phyloP scores from a whole-genome alignment of 2,113 vertebrate species.

The Centrocercus urophasianus region DNA sequence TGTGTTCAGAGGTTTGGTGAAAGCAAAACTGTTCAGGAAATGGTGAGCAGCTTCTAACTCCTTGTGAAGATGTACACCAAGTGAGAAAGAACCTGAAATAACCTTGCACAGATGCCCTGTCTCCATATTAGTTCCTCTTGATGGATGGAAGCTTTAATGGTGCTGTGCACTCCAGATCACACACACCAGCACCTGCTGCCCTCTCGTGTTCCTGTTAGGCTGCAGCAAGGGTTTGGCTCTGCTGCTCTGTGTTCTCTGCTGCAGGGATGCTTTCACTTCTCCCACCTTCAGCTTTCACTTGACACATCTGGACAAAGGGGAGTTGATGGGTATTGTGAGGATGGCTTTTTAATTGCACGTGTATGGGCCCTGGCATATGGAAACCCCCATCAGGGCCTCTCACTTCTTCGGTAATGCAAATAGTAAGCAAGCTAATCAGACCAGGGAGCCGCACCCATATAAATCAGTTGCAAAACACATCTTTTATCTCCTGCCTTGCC shows the following conservation, averaged over 20 bases:
- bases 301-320: accelerated
- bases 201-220: not conserved
- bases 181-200: not conserved
- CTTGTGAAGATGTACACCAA: accelerated
- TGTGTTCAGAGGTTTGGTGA: not conserved
- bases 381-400: not conserved
- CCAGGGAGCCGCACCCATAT: not conserved
- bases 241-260: not conserved
- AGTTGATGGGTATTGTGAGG: accelerated
- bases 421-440: not conserved
- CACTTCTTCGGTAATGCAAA: not conserved
- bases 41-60: accelerated
- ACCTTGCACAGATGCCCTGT: accelerated
- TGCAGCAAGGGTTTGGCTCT: not conserved
- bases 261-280: not conserved
- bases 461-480: not conserved
- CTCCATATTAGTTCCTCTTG: accelerated
- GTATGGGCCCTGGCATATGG: accelerated
- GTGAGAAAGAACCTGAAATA: not conserved
- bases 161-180: accelerated
- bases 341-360: accelerated
- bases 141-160: not conserved
- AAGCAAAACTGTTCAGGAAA: not conserved
- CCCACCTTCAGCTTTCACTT: not conserved
- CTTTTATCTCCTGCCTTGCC: not conserved